phyloP scores from a whole-genome alignment of 2,797 vertebrate species.

The Tolypeutes matacus region DNA sequence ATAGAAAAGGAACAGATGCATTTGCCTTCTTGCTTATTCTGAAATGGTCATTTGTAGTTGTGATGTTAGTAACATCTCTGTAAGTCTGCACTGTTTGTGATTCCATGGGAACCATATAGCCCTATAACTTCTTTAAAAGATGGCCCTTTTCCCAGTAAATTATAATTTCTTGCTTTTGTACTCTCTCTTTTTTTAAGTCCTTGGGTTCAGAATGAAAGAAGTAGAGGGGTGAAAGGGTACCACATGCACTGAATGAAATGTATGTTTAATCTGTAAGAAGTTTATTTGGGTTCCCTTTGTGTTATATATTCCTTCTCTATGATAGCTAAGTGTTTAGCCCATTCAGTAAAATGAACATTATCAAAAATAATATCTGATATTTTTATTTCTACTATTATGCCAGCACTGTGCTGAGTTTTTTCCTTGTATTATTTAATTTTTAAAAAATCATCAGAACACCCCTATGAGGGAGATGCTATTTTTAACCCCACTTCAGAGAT shows the following conservation, averaged over 20 bases:
- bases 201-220: conserved; percentile 15
- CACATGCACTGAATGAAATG: not conserved
- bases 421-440: not conserved
- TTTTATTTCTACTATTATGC: not conserved
- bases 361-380: not conserved
- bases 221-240: not conserved
- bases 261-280: not conserved
- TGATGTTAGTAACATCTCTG: conserved; percentile 58
- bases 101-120: conserved; percentile 68
- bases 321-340: not conserved
- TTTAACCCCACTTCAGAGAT: not conserved
- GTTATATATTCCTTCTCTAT: not conserved
- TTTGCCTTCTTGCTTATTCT: conserved; percentile 73
- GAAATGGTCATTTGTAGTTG: conserved; percentile 69
- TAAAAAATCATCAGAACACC: not conserved
- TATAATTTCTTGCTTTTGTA: not conserved
- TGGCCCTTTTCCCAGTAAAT: not conserved
- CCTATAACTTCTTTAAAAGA: conserved; percentile 65
- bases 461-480: not conserved
- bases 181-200: not conserved
- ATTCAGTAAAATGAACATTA: not conserved
- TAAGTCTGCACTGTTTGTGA: conserved; percentile 60
- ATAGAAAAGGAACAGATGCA: conserved; percentile 66
- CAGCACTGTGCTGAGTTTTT: not conserved
- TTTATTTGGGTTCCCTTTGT: not conserved